A percentile compares a stretch with the other conserved stretches of the same genome.
These are phyloP conservation scores for Zygothrica quintamaculata DNA, from an alignment of 2,888 invertebrate species.

Conservation along the genomic window DNA sequence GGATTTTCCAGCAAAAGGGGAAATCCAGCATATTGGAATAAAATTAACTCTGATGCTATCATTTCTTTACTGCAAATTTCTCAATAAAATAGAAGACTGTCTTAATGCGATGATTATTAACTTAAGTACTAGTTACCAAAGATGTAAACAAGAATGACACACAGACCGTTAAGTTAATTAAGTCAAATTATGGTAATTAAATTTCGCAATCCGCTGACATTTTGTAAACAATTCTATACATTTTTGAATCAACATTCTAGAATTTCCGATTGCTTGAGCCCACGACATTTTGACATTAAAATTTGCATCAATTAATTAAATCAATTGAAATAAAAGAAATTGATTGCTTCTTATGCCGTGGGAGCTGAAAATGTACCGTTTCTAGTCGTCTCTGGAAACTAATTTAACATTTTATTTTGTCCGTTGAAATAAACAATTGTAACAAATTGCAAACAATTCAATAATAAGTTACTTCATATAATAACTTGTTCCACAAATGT, in stretches of 20 bases:
- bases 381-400: constrained; percentile 48
- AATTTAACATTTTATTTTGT: constrained; percentile 53
- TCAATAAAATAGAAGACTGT: no score
- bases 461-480: constrained; percentile 30
- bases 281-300: constrained; percentile 51
- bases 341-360: constrained; percentile 63
- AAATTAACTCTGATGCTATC: no score
- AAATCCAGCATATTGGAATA: no score
- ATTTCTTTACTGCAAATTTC: no score
- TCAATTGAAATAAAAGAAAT: constrained; percentile 60
- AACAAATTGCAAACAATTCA: constrained; percentile 47
- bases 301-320: constrained; percentile 64
- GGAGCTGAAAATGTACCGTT: constrained; percentile 53
- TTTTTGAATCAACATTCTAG: constrained; percentile 55
- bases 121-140: no score
- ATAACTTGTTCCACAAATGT: constrained; percentile 55
- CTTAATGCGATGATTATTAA: no score
- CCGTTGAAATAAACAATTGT: constrained; percentile 41
- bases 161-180: neutral
- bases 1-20: no score
- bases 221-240: constrained; percentile 33
- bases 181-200: constrained; percentile 5
- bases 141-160: no score
- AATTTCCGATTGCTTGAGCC: constrained; percentile 57
- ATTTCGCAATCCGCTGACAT: constrained; percentile 36